These are phyloP conservation scores for Ruditapes philippinarum DNA, from an alignment of 1,140 invertebrate species.

Conservation along the genomic window DNA sequence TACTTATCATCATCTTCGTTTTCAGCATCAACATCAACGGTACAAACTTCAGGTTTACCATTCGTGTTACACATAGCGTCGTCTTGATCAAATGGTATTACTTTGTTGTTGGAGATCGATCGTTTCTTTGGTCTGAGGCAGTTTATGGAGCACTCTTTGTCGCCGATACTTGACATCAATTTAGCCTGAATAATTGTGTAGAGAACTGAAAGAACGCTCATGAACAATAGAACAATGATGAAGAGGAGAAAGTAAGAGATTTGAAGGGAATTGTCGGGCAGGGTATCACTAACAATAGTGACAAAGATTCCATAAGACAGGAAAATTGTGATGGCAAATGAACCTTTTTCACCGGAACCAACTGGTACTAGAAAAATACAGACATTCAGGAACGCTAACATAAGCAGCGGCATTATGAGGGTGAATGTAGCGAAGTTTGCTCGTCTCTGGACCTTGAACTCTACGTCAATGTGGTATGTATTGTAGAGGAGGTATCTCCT, in stretches of 20 bases:
- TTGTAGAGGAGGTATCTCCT: background rate
- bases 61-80: background rate
- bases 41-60: background rate
- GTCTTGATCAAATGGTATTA: background rate
- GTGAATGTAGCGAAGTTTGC: conserved; percentile 39
- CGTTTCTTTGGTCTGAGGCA: background rate
- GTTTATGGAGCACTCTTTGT: conserved; percentile 1
- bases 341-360: conserved; percentile 50
- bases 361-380: conserved; percentile 45
- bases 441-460: conserved; percentile 20
- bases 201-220: conserved; percentile 45
- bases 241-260: conserved; percentile 42
- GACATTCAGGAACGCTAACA: conserved; percentile 45
- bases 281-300: conserved; percentile 16
- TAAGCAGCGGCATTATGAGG: conserved; percentile 26
- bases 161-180: background rate
- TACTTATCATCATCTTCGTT: background rate
- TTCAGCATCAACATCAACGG: background rate
- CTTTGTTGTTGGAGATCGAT: background rate
- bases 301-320: conserved; percentile 54
- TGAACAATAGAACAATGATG: conserved; percentile 20
- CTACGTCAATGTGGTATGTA: background rate
- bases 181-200: conserved; percentile 44
- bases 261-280: conserved; percentile 49
- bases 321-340: conserved; percentile 51